Evolutionary conservation across 2,797 vertebrate species (phyloP).

Genomic region (Anabas testudineus): DNA sequence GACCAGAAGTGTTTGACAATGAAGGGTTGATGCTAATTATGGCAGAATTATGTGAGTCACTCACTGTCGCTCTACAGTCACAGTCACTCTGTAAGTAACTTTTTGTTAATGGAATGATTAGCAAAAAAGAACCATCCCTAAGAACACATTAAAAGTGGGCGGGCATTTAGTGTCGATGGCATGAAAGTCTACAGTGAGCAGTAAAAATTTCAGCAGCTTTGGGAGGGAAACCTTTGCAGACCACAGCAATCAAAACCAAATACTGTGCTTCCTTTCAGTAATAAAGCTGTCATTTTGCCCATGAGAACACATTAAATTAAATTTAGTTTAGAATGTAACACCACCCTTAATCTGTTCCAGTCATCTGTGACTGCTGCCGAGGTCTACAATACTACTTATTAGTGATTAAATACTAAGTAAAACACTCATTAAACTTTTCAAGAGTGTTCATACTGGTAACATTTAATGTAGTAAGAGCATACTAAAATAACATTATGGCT

Average conservation of each 20-base stretch:
- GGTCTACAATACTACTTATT: background rate
- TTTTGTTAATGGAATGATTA: too few species aligned
- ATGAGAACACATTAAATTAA: constrained; percentile 29
- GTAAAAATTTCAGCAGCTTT: constrained; percentile 26
- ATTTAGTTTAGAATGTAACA: background rate
- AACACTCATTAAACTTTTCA: background rate
- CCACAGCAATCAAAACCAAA: constrained; percentile 33
- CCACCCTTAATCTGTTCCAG: too few species aligned
- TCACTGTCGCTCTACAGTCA: too few species aligned
- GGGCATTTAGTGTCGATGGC: too few species aligned
- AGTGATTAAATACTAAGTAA: constrained; percentile 2
- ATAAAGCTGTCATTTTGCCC: constrained; percentile 6
- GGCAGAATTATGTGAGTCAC: too few species aligned
- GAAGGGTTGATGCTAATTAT: too few species aligned
- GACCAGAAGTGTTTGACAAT: too few species aligned
- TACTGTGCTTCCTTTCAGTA: too few species aligned
- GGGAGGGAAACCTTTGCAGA: constrained; percentile 26
- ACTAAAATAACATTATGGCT: too few species aligned
- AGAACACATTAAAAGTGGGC: too few species aligned
- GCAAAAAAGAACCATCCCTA: too few species aligned
- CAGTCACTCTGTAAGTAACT: too few species aligned
- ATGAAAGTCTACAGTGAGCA: constrained; percentile 4
- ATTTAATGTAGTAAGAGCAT: background rate
- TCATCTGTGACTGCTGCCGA: background rate
- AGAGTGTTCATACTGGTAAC: background rate